phyloP scores from a whole-genome alignment of 2,113 vertebrate species.

The Pontoporia blainvillei region DNA sequence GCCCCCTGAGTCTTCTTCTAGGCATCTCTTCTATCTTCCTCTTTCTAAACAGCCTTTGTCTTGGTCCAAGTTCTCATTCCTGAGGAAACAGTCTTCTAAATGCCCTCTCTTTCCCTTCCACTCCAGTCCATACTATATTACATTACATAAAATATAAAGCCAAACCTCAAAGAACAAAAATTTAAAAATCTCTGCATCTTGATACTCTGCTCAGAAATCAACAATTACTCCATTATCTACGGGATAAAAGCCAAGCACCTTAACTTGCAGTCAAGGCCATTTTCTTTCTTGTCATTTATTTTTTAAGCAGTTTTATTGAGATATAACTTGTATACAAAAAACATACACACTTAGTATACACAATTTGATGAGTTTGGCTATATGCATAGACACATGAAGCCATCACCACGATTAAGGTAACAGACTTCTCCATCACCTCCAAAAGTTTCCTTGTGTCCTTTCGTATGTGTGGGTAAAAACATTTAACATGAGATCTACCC shows the following conservation, averaged over 20 bases:
- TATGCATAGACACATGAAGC: not conserved
- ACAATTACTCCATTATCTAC: not conserved
- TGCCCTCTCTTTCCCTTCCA: not conserved
- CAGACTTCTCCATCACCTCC: not conserved
- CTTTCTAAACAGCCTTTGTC: not conserved
- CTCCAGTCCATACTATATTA: not conserved
- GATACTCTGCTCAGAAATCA: not conserved
- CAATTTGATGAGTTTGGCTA: not conserved
- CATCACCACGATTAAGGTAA: not conserved
- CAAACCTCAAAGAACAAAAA: not conserved
- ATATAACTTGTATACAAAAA: not conserved
- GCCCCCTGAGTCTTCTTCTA: not conserved
- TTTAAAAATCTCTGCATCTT: not conserved
- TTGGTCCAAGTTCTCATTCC: not conserved
- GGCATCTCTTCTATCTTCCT: not conserved
- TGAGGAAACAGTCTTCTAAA: not conserved
- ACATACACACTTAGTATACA: not conserved
- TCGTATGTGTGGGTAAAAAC: not conserved
- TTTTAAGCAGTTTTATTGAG: not conserved
- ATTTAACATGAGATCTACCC: not conserved
- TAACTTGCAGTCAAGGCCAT: not conserved
- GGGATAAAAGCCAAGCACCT: not conserved
- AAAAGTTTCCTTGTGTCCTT: not conserved
- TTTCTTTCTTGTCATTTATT: not conserved
- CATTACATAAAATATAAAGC: not conserved